Evolutionary conservation across 2,113 vertebrate genomes (phyloP).

Genomic region (Mastomys coucha): DNA sequence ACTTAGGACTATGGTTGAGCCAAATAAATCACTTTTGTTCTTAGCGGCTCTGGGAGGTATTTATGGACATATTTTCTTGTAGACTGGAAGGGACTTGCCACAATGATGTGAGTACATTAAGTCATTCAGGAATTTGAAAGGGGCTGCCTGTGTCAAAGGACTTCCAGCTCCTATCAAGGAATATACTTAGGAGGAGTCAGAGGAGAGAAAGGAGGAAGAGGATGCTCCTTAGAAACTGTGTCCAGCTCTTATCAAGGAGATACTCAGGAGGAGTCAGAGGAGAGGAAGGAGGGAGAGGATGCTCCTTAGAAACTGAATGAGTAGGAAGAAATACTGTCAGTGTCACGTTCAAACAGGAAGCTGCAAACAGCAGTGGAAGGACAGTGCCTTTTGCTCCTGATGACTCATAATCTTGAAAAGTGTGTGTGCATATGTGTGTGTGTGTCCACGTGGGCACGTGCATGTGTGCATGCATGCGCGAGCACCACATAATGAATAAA

Average conservation of each 20-base stretch:
- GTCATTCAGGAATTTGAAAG: not conserved
- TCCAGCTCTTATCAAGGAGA: too few relatives aligned
- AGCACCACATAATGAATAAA: not conserved
- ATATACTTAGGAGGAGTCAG: not conserved
- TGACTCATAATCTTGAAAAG: not conserved
- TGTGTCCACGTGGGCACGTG: not conserved
- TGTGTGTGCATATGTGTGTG: not conserved
- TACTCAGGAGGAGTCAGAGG: too few relatives aligned
- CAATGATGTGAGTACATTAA: not conserved
- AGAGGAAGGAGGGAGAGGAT: too few relatives aligned
- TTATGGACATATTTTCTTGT: not conserved
- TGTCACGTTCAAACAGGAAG: not conserved
- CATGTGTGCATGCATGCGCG: not conserved
- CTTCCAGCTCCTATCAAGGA: not conserved
- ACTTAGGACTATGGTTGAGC: not conserved
- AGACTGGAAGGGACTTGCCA: not conserved
- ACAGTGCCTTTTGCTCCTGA: too few relatives aligned
- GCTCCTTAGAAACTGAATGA: not conserved
- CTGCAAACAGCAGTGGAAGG: too few relatives aligned
- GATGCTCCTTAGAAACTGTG: not conserved
- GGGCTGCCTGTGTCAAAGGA: not conserved
- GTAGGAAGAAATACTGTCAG: not conserved
- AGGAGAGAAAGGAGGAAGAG: not conserved
- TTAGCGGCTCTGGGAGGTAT: not conserved
- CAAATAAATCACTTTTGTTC: not conserved